Percentiles rank a stretch among this genome's conserved stretches.
These are phyloP conservation scores for Amphiduros pacificus DNA, from an alignment of 2,888 invertebrate genomes.

Conservation along the genomic window DNA sequence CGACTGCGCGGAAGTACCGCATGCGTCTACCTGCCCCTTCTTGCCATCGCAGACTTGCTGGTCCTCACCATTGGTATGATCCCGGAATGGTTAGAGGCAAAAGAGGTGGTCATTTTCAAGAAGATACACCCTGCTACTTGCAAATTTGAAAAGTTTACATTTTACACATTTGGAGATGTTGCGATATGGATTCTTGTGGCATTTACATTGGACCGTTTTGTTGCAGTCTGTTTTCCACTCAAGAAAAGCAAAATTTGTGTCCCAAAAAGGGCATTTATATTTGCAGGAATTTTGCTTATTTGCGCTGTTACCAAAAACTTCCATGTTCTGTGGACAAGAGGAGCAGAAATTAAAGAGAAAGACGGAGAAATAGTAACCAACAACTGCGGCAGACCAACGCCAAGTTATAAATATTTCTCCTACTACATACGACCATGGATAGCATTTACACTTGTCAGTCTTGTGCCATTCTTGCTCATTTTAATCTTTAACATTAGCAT, in stretches of 20 bases:
- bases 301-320: constrained; percentile 38
- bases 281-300: constrained; percentile 28
- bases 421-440: constrained; percentile 32
- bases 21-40: constrained; percentile 27
- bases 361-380: constrained; percentile 14
- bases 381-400: constrained; percentile 24
- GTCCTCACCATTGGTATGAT: constrained; percentile 32
- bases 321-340: constrained; percentile 48
- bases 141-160: constrained; percentile 46
- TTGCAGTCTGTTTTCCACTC: constrained; percentile 47
- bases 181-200: constrained; percentile 51
- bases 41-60: constrained; percentile 30
- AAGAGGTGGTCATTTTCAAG: constrained; percentile 20
- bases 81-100: constrained; percentile 33
- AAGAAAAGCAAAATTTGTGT: constrained; percentile 38
- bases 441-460: constrained; percentile 25
- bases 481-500: constrained; percentile 29
- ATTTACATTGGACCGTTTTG: constrained; percentile 49
- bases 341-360: constrained; percentile 24
- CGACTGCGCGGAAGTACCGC: constrained; percentile 31
- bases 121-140: constrained; percentile 31
- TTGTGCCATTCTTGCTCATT: constrained; percentile 27
- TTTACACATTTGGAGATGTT: constrained; percentile 43
- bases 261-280: constrained; percentile 33
- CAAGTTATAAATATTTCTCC: constrained; percentile 27